Conservation (phyloP, 1,140 invertebrate genomes). For the Prorops nasuta region DNA sequence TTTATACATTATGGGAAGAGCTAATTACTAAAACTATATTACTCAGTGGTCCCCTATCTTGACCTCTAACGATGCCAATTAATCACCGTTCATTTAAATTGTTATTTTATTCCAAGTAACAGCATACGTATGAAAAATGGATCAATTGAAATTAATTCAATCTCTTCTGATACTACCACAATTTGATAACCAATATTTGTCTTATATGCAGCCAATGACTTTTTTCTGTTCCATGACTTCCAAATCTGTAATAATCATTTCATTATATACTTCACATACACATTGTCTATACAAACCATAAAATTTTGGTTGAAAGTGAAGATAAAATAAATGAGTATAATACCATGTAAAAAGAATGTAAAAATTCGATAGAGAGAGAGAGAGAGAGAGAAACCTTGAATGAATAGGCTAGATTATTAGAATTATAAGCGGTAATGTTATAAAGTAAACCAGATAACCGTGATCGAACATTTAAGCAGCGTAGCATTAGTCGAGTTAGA, state of each 20-base stretch:
- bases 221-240: slow-evolving; percentile 28
- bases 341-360: not conserved
- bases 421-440: not conserved
- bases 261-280: not conserved
- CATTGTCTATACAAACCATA: not conserved
- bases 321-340: not conserved
- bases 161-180: too few relatives aligned
- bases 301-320: not conserved
- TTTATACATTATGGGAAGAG: too few relatives aligned
- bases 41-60: too few relatives aligned
- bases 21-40: too few relatives aligned
- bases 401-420: slow-evolving; percentile 3
- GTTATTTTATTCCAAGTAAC: too few relatives aligned
- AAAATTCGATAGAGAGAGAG: not conserved
- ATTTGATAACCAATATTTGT: not conserved
- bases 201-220: slow-evolving; percentile 38
- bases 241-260: slow-evolving; percentile 23
- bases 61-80: too few relatives aligned
- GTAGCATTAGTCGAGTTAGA: slow-evolving; percentile 44
- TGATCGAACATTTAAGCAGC: slow-evolving; percentile 1
- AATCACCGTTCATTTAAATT: too few relatives aligned
- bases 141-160: too few relatives aligned
- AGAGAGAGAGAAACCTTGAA: not conserved
- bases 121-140: too few relatives aligned
- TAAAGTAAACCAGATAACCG: not conserved